Evolutionary conservation across 2,113 vertebrate genomes (phyloP).

Genomic region (Cyprinus carpio): DNA sequence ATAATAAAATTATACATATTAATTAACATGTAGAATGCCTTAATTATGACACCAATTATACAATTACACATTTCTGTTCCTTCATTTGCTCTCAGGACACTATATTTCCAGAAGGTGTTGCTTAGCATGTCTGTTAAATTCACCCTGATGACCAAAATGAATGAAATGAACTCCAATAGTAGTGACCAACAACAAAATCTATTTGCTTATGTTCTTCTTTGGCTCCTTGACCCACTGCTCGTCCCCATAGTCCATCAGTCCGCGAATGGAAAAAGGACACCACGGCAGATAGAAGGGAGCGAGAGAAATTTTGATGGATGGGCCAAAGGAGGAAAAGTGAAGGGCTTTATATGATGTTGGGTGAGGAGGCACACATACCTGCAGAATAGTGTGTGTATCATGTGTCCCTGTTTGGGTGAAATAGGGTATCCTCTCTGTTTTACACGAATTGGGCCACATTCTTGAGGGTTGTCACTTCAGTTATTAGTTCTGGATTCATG

Average conservation of each 20-base stretch:
- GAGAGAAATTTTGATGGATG: constrained; percentile 27
- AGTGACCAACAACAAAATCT: constrained; percentile 41
- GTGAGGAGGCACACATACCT: background rate
- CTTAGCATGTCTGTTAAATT: constrained; percentile 45
- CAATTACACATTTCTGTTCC: background rate
- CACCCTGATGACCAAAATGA: constrained; percentile 38
- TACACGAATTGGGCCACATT: background rate
- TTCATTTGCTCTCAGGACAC: background rate
- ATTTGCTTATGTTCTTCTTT: constrained; percentile 34
- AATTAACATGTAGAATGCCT: no score
- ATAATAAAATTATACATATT: background rate
- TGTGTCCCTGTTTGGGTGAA: constrained; percentile 20
- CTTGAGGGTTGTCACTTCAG: background rate
- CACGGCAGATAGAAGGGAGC: constrained; percentile 1
- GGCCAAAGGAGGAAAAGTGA: constrained; percentile 25
- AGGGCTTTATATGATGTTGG: constrained; percentile 37
- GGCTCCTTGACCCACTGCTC: constrained; percentile 22
- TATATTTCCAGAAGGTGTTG: constrained; percentile 35
- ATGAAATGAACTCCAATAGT: constrained; percentile 55
- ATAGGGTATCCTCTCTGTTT: background rate
- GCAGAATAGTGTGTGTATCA: background rate
- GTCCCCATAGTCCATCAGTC: constrained; percentile 9
- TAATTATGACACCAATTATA: no score
- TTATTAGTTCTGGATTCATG: background rate
- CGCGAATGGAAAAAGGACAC: constrained; percentile 23